phyloP scores from a whole-genome alignment of 2,113 vertebrate species.

The Monopterus albus region DNA sequence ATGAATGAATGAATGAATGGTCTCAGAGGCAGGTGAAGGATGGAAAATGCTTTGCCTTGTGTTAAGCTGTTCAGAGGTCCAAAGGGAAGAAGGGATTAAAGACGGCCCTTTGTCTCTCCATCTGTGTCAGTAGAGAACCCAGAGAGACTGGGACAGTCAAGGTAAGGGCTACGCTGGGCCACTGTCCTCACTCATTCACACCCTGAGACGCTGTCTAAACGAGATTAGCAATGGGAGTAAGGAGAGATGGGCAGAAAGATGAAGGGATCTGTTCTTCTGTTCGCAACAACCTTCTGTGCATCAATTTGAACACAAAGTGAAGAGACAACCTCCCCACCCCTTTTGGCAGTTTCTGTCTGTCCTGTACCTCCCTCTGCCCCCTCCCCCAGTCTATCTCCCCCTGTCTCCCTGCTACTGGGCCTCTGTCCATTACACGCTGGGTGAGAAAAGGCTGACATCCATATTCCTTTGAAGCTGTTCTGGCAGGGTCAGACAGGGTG shows the following conservation, averaged over 20 bases:
- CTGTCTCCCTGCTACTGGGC: constrained; percentile 41
- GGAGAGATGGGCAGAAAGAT: constrained; percentile 1
- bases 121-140: constrained; percentile 77
- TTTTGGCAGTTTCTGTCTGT: constrained; percentile 22
- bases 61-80: constrained; percentile 50
- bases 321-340: constrained; percentile 20
- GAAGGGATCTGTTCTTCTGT: constrained; percentile 1
- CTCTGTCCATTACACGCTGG: constrained; percentile 72
- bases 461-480: constrained; percentile 80
- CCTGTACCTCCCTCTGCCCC: neutral
- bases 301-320: constrained; percentile 21
- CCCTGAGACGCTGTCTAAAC: constrained; percentile 65
- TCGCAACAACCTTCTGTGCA: neutral
- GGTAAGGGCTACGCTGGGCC: constrained; percentile 47
- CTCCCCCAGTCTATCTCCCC: constrained; percentile 5
- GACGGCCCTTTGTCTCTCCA: constrained; percentile 56
- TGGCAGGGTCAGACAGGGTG: constrained; percentile 69
- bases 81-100: constrained; percentile 55
- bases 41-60: constrained; percentile 27
- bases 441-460: constrained; percentile 82
- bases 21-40: constrained; percentile 4
- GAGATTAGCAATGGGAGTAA: constrained; percentile 59
- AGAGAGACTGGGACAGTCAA: constrained; percentile 45
- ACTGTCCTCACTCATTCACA: constrained; percentile 52
- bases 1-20: no score